phyloP scores from a whole-genome alignment of 2,888 invertebrate genomes.

The Tillus elongatus region DNA sequence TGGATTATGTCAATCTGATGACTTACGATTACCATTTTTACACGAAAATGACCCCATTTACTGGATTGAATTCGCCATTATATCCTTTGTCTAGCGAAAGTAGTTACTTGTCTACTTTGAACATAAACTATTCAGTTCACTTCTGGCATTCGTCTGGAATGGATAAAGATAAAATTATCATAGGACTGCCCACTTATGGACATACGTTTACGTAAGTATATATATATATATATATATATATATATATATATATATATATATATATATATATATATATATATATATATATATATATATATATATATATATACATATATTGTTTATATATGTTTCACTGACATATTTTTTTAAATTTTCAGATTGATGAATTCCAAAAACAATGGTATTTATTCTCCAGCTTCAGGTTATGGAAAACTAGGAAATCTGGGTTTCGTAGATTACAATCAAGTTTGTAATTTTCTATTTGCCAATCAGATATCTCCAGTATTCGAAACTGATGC shows the following conservation, averaged over 20 bases:
- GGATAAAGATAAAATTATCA: conserved; percentile 64
- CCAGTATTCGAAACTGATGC: conserved; percentile 57
- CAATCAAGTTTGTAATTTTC: conserved; percentile 59
- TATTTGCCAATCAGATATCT: conserved; percentile 46
- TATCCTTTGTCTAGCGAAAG: conserved; percentile 52
- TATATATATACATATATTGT: conserved; percentile 8
- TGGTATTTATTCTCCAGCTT: conserved; percentile 60
- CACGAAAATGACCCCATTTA: conserved; percentile 65
- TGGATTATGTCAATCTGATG: conserved; percentile 85
- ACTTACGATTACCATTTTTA: conserved; percentile 84
- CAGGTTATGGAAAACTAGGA: conserved; percentile 60
- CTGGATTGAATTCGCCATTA: conserved; percentile 76
- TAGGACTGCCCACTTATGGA: conserved; percentile 84
- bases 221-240: background rate
- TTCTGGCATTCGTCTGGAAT: conserved; percentile 72
- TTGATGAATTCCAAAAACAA: conserved; percentile 60
- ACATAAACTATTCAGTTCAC: conserved; percentile 71
- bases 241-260: background rate
- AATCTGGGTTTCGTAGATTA: conserved; percentile 61
- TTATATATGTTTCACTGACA: background rate
- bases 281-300: conserved; percentile 9
- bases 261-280: conserved; percentile 7
- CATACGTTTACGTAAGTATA: conserved; percentile 58
- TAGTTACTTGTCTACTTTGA: conserved; percentile 59
- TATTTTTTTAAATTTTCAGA: conserved; percentile 31